These are phyloP conservation scores for Scaeva pyrastri DNA, from an alignment of 2,888 invertebrate genomes.

Conservation along the genomic window DNA sequence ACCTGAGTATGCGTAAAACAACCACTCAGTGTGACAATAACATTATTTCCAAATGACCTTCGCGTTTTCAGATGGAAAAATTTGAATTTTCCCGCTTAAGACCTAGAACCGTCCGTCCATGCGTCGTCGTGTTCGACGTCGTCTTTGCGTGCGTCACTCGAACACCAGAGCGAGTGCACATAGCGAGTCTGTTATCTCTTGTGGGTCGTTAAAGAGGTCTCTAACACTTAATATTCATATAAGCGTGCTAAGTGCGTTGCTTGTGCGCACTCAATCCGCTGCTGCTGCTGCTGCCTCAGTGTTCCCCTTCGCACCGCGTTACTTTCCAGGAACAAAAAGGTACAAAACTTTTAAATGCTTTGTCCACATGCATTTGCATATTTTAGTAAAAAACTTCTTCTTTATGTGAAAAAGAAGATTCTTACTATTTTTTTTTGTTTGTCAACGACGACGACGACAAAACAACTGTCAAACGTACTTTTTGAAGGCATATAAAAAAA, in stretches of 20 bases:
- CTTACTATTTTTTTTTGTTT: conserved; percentile 6
- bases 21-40: conserved; percentile 61
- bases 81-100: conserved; percentile 26
- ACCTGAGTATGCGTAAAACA: not conserved
- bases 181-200: conserved; percentile 3
- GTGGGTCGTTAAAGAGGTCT: conserved; percentile 40
- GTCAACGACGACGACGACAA: conserved; percentile 13
- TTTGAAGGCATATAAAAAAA: conserved; percentile 17
- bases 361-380: conserved; percentile 52
- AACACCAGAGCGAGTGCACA: not conserved
- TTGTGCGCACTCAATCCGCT: conserved; percentile 37
- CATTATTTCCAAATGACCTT: conserved; percentile 68
- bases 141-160: too few species aligned
- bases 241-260: conserved; percentile 47
- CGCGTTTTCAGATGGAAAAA: conserved; percentile 45
- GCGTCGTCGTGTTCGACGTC: not conserved
- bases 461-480: conserved; percentile 45
- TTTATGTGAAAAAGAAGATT: conserved; percentile 4
- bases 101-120: not conserved
- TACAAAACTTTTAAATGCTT: conserved; percentile 31
- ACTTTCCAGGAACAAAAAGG: conserved; percentile 55
- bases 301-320: not conserved
- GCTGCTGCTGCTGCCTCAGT: not conserved
- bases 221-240: conserved; percentile 56
- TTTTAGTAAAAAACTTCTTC: not conserved